Percentiles rank a stretch among this genome's conserved stretches.
Evolutionary conservation across 2,113 vertebrate species (phyloP).

Genomic region (Copsychus sechellarum): DNA sequence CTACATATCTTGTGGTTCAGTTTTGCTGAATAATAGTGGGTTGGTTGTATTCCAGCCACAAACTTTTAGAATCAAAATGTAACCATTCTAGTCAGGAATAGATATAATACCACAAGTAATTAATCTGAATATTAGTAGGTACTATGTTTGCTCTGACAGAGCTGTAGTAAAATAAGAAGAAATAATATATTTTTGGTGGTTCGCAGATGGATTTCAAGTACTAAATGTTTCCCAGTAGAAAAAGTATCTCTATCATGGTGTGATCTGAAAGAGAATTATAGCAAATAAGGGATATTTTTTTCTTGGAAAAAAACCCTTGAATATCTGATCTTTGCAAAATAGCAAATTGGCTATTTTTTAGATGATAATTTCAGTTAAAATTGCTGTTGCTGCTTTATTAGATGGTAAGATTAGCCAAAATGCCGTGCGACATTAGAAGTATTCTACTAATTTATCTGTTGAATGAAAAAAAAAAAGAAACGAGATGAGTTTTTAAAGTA

Average conservation of each 20-base stretch:
- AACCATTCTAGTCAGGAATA: not conserved
- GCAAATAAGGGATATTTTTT: not conserved
- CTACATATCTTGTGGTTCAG: not conserved
- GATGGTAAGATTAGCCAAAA: not conserved
- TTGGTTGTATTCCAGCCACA: not conserved
- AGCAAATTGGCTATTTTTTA: not conserved
- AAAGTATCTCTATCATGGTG: not conserved
- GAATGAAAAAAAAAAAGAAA: not conserved
- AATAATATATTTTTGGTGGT: not conserved
- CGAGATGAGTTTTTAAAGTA: not conserved
- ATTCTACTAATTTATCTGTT: not conserved
- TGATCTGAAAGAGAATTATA: not conserved
- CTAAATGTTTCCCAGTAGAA: not conserved
- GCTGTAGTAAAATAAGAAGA: not conserved
- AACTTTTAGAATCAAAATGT: not conserved
- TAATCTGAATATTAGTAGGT: not conserved
- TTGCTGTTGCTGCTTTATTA: not conserved
- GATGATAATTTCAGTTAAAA: slow-evolving; percentile 15
- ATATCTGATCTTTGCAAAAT: not conserved
- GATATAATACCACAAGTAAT: not conserved
- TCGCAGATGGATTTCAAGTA: not conserved
- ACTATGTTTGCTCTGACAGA: not conserved
- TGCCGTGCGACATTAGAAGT: not conserved
- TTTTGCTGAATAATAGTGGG: not conserved
- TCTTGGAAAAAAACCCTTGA: not conserved